phyloP scores from a whole-genome alignment of 2,113 vertebrate genomes.

The Mobula hypostoma region DNA sequence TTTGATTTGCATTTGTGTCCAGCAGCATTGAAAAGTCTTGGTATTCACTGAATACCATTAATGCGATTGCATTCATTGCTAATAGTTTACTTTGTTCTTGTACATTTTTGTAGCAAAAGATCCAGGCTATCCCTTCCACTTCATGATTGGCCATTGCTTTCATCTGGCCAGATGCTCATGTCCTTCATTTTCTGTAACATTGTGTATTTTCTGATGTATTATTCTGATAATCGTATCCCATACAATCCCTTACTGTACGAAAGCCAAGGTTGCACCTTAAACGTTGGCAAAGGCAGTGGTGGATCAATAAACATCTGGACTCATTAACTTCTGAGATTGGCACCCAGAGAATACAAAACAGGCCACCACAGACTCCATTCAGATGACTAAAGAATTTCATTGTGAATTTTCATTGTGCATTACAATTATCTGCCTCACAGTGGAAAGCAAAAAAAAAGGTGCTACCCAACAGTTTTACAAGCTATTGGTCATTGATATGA shows the following conservation, averaged over 20 bases:
- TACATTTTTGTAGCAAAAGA: not conserved
- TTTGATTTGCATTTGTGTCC: too few species aligned
- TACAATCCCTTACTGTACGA: not conserved
- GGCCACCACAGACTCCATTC: not conserved
- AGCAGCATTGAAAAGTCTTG: not conserved
- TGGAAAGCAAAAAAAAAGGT: too few species aligned
- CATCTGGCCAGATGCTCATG: not conserved
- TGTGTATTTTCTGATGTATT: not conserved
- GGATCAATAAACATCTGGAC: too few species aligned
- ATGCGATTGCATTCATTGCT: not conserved
- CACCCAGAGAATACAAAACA: not conserved
- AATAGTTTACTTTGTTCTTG: not conserved
- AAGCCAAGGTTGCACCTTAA: too few species aligned
- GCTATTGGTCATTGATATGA: too few species aligned
- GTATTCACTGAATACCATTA: not conserved
- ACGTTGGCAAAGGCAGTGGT: too few species aligned
- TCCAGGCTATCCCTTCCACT: not conserved
- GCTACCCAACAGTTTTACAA: too few species aligned
- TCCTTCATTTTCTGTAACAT: not conserved
- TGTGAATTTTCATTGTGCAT: too few species aligned
- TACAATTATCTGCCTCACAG: too few species aligned
- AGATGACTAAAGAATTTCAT: not conserved
- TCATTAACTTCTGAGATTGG: not conserved
- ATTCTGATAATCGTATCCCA: too few species aligned
- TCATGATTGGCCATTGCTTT: not conserved